Evolutionary conservation across 2,113 vertebrate species (phyloP).

Genomic region (Lanius collurio): DNA sequence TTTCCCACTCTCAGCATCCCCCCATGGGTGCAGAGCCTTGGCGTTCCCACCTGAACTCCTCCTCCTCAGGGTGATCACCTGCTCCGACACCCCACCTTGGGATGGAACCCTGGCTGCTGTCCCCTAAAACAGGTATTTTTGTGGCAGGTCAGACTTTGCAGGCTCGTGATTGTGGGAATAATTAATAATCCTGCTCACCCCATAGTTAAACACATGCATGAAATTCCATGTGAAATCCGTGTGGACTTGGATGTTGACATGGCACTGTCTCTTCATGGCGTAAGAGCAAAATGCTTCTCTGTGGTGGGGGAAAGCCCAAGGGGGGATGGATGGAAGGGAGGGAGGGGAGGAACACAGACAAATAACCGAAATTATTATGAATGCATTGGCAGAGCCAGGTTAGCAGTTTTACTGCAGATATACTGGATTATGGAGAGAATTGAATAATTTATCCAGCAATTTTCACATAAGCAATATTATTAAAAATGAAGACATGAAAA

Average conservation of each 20-base stretch:
- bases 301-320: neutral
- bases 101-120: neutral
- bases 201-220: neutral
- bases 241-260: neutral
- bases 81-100: fast-evolving
- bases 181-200: slow-evolving; percentile 24
- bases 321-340: neutral
- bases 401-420: slow-evolving; percentile 61
- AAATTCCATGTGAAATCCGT: neutral
- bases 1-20: neutral
- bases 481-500: slow-evolving; percentile 71
- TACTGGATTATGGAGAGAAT: slow-evolving; percentile 62
- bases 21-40: fast-evolving
- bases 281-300: neutral
- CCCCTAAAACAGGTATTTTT: fast-evolving
- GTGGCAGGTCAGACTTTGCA: neutral
- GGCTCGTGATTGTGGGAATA: slow-evolving; percentile 3
- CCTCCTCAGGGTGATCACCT: neutral
- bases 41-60: neutral
- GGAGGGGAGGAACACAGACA: neutral
- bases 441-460: slow-evolving; percentile 76
- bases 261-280: neutral
- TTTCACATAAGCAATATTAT: slow-evolving; percentile 75
- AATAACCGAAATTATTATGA: slow-evolving; percentile 35
- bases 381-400: slow-evolving; percentile 58